These are phyloP conservation scores for Fringilla coelebs DNA, from an alignment of 2,797 vertebrate genomes.

Conservation along the genomic window DNA sequence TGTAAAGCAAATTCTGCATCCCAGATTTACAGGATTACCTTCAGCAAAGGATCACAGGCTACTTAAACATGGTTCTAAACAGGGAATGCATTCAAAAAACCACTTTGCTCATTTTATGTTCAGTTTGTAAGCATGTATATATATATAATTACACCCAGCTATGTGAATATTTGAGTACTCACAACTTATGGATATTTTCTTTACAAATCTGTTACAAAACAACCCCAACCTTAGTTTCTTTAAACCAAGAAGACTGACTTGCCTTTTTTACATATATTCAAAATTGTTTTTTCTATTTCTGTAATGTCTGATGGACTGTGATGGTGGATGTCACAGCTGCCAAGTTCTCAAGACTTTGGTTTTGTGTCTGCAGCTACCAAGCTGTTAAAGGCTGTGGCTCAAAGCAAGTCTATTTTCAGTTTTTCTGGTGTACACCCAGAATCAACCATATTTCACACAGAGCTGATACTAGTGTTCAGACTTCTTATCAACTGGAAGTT, in stretches of 20 bases:
- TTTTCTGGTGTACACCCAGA: not conserved
- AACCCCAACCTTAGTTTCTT: not conserved
- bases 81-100: not conserved
- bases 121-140: not conserved
- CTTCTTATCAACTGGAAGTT: constrained; percentile 23
- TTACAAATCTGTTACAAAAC: not conserved
- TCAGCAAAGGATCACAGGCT: not conserved
- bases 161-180: not conserved
- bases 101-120: not conserved
- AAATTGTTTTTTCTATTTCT: not conserved
- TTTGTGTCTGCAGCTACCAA: not conserved
- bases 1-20: not conserved
- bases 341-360: not conserved
- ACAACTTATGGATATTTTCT: not conserved
- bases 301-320: not conserved
- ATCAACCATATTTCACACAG: not conserved
- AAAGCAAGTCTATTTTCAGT: not conserved
- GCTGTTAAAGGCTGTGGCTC: not conserved
- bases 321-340: not conserved
- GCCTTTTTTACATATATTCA: not conserved
- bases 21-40: not conserved
- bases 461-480: not conserved
- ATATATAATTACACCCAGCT: not conserved
- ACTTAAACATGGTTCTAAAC: not conserved
- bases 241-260: not conserved